Evolutionary conservation across 64 coral and sea anemone species (phyloP).

Genomic region (Anthopleura sola): DNA sequence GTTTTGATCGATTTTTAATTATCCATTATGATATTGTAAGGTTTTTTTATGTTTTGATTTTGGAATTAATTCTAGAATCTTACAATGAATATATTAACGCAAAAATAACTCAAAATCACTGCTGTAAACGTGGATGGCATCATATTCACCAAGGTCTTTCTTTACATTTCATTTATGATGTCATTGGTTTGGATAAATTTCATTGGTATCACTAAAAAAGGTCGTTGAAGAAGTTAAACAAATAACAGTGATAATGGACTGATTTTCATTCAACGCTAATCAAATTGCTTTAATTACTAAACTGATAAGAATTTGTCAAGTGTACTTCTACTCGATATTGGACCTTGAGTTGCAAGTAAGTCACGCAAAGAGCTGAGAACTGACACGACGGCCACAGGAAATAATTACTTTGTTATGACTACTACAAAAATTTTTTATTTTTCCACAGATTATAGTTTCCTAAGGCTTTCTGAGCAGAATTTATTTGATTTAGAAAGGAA

Average conservation of each 20-base stretch:
- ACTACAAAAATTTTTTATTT: too few relatives aligned
- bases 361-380: neutral
- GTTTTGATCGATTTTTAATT: neutral
- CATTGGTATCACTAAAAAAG: neutral
- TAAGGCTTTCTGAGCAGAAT: too few relatives aligned
- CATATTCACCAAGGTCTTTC: neutral
- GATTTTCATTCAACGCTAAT: neutral
- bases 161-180: neutral
- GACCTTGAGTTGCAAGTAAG: neutral
- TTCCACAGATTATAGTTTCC: too few relatives aligned
- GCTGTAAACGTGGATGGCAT: neutral
- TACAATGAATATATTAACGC: neutral
- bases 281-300: constrained; percentile 9
- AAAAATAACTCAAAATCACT: too few relatives aligned
- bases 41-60: neutral
- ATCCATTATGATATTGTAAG: neutral
- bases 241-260: neutral
- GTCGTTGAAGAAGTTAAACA: neutral
- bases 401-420: too few relatives aligned
- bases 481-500: too few relatives aligned
- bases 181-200: neutral
- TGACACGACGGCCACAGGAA: neutral
- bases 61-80: neutral
- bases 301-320: neutral
- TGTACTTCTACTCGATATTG: neutral